Percentiles rank a stretch among this genome's conserved stretches.
These are phyloP conservation scores for Tragelaphus scriptus DNA, from an alignment of 2,113 vertebrate genomes.

Conservation along the genomic window DNA sequence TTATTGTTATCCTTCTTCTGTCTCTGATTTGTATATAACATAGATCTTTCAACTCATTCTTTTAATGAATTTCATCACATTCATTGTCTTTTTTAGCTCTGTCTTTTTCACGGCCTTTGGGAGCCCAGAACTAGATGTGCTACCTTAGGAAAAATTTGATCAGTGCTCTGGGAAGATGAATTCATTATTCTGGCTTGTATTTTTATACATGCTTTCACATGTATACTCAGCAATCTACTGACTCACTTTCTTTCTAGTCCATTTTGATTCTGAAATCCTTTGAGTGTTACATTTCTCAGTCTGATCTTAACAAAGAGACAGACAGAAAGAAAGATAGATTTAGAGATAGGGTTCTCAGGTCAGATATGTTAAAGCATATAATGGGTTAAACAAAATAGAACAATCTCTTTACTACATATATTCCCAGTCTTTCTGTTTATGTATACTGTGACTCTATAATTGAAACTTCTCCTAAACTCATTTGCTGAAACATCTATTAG, in stretches of 20 bases:
- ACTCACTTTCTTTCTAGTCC: conserved; percentile 6
- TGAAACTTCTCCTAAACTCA: not conserved
- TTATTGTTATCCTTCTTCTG: not conserved
- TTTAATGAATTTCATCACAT: conserved; percentile 11
- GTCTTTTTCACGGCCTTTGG: not conserved
- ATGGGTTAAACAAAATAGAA: conserved; percentile 1
- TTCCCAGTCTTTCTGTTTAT: not conserved
- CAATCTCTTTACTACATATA: not conserved
- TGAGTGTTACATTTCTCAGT: not conserved
- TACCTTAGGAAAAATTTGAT: not conserved
- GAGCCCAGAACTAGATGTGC: not conserved
- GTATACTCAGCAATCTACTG: not conserved
- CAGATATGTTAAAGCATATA: conserved; percentile 15
- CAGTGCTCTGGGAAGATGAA: not conserved
- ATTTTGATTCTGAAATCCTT: conserved; percentile 34
- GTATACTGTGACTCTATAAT: not conserved
- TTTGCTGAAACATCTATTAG: not conserved
- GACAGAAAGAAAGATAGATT: not conserved
- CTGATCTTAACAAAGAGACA: not conserved
- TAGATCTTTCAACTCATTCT: not conserved
- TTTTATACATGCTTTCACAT: not conserved
- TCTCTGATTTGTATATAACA: not conserved
- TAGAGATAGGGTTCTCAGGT: not conserved
- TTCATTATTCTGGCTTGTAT: conserved; percentile 10
- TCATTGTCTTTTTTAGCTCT: not conserved